These are phyloP conservation scores for Cosmorhoe ocellata DNA, from an alignment of 2,888 invertebrate species.

Conservation along the genomic window DNA sequence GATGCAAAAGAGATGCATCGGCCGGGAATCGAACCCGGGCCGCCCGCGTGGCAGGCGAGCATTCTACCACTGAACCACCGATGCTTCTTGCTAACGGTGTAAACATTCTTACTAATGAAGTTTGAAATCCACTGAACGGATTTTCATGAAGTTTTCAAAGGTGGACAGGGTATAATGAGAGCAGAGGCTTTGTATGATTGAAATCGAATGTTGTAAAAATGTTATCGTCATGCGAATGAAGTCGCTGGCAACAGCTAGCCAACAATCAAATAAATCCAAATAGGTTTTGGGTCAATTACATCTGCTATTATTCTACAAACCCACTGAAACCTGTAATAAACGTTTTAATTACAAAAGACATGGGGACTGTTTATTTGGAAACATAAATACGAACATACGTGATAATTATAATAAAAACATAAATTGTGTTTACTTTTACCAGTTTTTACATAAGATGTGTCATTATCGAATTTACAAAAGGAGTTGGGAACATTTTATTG, in stretches of 20 bases:
- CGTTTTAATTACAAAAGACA: slow-evolving; percentile 11
- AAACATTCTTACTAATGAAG: too few relatives aligned
- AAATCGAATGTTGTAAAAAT: too few relatives aligned
- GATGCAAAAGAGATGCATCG: slow-evolving; percentile 65
- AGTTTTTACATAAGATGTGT: neutral
- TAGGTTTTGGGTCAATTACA: too few relatives aligned
- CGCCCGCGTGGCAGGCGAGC: slow-evolving; percentile 84
- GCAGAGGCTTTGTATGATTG: too few relatives aligned
- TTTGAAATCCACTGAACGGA: too few relatives aligned
- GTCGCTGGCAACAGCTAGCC: too few relatives aligned
- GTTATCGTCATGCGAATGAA: too few relatives aligned
- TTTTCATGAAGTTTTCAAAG: too few relatives aligned
- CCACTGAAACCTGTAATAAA: neutral
- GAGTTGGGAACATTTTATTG: slow-evolving; percentile 22
- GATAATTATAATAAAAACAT: slow-evolving; percentile 8
- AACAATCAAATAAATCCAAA: too few relatives aligned
- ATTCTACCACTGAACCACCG: slow-evolving; percentile 77
- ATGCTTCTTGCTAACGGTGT: too few relatives aligned
- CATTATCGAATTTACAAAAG: slow-evolving; percentile 13
- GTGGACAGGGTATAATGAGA: too few relatives aligned
- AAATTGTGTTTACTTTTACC: slow-evolving; percentile 6
- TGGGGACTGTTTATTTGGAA: slow-evolving; percentile 3
- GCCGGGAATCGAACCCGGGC: slow-evolving; percentile 84
- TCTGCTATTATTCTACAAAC: too few relatives aligned
- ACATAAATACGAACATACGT: neutral